These are phyloP conservation scores for Philereme transversata DNA, from an alignment of 2,888 invertebrate species.

Conservation along the genomic window DNA sequence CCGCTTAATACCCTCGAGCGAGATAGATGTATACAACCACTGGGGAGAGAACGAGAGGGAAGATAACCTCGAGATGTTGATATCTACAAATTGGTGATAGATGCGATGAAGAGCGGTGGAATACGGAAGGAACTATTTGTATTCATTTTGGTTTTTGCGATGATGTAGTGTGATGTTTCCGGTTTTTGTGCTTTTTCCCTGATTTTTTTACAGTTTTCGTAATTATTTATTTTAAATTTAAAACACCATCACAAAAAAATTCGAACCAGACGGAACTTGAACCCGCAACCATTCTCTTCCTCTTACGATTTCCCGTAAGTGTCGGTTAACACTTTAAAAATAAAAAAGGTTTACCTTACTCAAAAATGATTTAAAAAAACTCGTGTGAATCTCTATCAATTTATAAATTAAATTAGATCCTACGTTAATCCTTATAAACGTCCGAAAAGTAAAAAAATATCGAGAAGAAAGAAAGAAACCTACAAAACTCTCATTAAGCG, in stretches of 20 bases:
- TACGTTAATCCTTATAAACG: slow-evolving; percentile 19
- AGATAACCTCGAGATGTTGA: slow-evolving; percentile 43
- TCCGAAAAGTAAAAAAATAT: slow-evolving; percentile 46
- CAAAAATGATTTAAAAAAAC: too few species aligned
- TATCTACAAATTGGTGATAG: slow-evolving; percentile 55
- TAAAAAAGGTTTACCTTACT: too few species aligned
- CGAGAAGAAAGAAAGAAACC: slow-evolving; percentile 57
- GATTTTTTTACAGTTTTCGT: too few species aligned
- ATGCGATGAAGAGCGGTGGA: slow-evolving; percentile 44
- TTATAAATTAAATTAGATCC: not conserved
- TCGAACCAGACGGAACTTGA: too few species aligned
- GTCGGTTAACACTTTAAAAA: too few species aligned
- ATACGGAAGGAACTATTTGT: slow-evolving; percentile 44
- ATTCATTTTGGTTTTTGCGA: slow-evolving; percentile 37
- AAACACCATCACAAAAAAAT: too few species aligned
- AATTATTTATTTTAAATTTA: too few species aligned
- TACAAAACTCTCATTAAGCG: slow-evolving; percentile 75
- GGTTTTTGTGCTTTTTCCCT: not conserved
- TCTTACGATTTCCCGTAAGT: too few species aligned
- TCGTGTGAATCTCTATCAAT: not conserved
- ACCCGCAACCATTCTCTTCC: too few species aligned
- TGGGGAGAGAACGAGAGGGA: slow-evolving; percentile 43
- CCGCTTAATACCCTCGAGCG: slow-evolving; percentile 56
- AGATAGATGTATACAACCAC: slow-evolving; percentile 42
- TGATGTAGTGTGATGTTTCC: slow-evolving; percentile 16